Base-by-base conservation (phyloP, 2,797 vertebrate genomes). In the Muraenolepis orangiensis region DNA sequence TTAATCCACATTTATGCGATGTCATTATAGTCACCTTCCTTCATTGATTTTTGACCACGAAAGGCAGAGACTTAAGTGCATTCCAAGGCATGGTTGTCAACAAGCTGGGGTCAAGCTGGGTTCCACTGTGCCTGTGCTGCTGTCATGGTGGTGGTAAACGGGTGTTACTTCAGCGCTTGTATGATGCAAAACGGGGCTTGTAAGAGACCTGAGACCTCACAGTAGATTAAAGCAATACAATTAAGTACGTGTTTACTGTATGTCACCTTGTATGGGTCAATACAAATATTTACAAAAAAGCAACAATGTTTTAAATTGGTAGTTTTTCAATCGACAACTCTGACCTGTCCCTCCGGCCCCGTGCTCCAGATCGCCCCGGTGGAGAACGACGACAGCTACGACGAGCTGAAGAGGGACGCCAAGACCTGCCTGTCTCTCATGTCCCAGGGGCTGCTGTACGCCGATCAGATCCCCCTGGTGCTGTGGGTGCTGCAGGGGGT, bases 361-460 rank as follows among this genome's bases (percentile, higher is more conserved):
- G 38, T 75, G 16, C 68, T 82, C 1, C 87, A 99, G 98, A 99
- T 99, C 79, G 97, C 98, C 78, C 98, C 98, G 0, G 97, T 99
- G 64, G 98, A 99, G 91, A 99, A 98, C 18, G 97, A 99, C 77
- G 97, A 95, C 87, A 98, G 94, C 86, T 99, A 99, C 0, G 97
- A 99, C 89, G 98, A 99, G 86, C 92, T 99, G 85, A 99, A 99
- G 91, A 96, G 95, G 90, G 98, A 99, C 79, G 96, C 98, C 31
- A 99, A 98, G 91, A 96, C 95, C 81, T 99, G 97, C 86, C 92
- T 99, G 82, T 97, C 95, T 3, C 92, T 99, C 84, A 98, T 99
- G 96, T 98, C 97, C 92, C 98, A 99, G 94, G 97, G 96, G 78
- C 94, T 98, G 87, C 94, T 99, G 73, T 98, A 96, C 93, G 88